Conservation (phyloP, 2,113 vertebrate genomes). For the Grus americana region DNA sequence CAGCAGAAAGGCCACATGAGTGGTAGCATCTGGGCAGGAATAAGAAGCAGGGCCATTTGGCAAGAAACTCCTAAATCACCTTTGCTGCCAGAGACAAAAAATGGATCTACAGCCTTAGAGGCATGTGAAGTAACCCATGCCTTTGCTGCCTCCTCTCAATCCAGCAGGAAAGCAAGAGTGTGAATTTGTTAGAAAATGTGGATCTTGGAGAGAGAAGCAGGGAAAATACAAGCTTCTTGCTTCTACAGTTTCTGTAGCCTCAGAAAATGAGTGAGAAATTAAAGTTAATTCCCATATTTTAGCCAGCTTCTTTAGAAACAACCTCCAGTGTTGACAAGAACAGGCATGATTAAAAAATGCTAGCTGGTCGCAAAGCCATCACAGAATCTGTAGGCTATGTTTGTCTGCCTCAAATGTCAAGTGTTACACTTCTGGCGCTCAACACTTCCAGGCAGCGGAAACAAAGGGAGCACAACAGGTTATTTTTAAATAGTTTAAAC, state of each 20-base stretch:
- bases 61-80: not conserved
- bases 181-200: not conserved
- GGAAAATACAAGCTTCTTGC: not conserved
- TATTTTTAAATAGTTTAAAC: conserved; percentile 63
- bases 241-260: not conserved
- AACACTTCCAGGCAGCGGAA: conserved; percentile 44
- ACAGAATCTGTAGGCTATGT: conserved; percentile 21
- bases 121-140: not conserved
- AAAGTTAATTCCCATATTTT: conserved; percentile 1
- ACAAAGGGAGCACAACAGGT: conserved; percentile 53
- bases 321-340: not conserved
- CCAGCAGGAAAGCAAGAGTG: not conserved
- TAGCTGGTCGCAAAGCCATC: conserved; percentile 18
- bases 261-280: conserved; percentile 8
- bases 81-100: not conserved
- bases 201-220: not conserved
- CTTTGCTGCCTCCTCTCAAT: not conserved
- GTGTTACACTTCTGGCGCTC: conserved; percentile 36
- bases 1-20: not conserved
- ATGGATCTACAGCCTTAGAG: not conserved
- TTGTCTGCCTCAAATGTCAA: conserved; percentile 55
- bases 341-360: conserved; percentile 7
- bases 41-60: conserved; percentile 5
- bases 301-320: conserved; percentile 34
- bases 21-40: conserved; percentile 11